These are phyloP conservation scores for Hypsopygia costalis DNA, from an alignment of 2,888 invertebrate genomes.

Conservation along the genomic window DNA sequence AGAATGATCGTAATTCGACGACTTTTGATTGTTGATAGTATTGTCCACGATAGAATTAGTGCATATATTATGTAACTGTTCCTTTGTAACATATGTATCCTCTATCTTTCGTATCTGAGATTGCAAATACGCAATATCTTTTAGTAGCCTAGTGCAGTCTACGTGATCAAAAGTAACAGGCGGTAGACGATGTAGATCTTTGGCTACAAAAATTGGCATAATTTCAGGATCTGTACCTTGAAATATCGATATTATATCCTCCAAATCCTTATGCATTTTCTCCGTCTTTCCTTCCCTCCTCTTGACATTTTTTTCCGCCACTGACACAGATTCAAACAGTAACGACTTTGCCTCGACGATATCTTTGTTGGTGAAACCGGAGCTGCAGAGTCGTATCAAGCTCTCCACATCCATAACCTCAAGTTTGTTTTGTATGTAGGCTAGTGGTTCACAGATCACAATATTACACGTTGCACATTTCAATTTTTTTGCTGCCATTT, in stretches of 20 bases:
- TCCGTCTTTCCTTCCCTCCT: slow-evolving; percentile 10
- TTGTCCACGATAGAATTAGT: too few relatives aligned
- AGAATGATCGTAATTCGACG: too few relatives aligned
- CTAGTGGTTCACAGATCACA: too few relatives aligned
- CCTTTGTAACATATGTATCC: too few relatives aligned
- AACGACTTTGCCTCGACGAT: not conserved
- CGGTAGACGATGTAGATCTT: slow-evolving; percentile 13
- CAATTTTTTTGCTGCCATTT: too few relatives aligned
- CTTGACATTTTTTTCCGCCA: not conserved
- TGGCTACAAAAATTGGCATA: slow-evolving; percentile 16
- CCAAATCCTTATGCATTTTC: too few relatives aligned
- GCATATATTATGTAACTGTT: too few relatives aligned
- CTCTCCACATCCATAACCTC: not conserved
- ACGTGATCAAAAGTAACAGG: slow-evolving; percentile 15
- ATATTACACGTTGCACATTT: too few relatives aligned
- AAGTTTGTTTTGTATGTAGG: too few relatives aligned
- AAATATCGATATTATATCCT: slow-evolving; percentile 13
- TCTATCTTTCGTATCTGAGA: too few relatives aligned
- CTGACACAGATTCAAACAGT: not conserved
- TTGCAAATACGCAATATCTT: slow-evolving; percentile 11
- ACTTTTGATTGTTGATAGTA: too few relatives aligned
- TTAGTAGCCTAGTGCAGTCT: slow-evolving; percentile 12
- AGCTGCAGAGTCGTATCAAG: not conserved
- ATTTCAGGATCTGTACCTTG: slow-evolving; percentile 14
- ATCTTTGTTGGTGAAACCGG: not conserved